phyloP scores from a whole-genome alignment of 2,113 vertebrate genomes.

The Donacobius atricapilla region DNA sequence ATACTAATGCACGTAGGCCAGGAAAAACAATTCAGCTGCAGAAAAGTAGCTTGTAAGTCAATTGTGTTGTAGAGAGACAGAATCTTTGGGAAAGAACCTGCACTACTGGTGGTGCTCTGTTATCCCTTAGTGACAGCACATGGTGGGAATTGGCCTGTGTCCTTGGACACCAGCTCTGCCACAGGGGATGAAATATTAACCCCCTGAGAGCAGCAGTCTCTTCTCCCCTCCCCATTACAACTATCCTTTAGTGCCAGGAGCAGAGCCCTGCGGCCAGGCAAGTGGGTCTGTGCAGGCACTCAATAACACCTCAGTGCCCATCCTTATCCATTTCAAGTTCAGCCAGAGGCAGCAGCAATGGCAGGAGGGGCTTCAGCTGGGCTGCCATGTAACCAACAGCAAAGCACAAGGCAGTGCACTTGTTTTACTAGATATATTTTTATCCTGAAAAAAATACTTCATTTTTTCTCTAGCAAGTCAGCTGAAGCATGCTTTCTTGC shows the following conservation, averaged over 20 bases:
- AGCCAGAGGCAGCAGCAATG: accelerated
- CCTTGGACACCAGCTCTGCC: background rate
- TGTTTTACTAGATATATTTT: background rate
- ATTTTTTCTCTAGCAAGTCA: background rate
- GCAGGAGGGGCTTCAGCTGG: background rate
- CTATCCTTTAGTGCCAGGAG: background rate
- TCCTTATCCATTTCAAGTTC: background rate
- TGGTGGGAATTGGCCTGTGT: background rate
- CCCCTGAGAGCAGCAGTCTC: background rate
- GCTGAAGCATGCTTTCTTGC: background rate
- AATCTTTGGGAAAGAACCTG: background rate
- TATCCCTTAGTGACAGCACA: background rate
- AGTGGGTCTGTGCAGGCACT: background rate
- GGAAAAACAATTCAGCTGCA: background rate
- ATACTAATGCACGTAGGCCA: background rate
- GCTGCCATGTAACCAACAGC: background rate
- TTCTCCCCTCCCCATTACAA: background rate
- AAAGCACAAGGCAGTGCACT: background rate
- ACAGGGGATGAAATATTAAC: background rate
- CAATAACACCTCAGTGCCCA: background rate
- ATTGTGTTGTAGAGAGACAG: background rate
- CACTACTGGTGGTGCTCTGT: background rate
- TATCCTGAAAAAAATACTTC: background rate
- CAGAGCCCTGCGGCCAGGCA: background rate
- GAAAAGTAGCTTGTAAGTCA: background rate